Percentiles rank a stretch among this genome's conserved stretches.
Conservation (phyloP, 2,797 vertebrate species). For the Valencia hispanica region DNA sequence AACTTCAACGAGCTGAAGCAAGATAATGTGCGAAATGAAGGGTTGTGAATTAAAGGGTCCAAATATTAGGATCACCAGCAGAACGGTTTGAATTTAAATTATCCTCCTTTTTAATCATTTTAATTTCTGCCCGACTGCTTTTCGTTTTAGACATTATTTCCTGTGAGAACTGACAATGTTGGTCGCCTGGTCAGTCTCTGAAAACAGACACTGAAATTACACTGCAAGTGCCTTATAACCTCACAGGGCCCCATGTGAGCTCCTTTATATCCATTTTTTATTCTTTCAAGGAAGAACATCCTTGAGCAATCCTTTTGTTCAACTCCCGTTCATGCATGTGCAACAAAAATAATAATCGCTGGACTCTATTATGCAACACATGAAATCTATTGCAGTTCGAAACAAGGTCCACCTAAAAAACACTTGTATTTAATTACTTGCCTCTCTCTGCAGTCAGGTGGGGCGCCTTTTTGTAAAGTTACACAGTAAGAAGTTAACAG, state of each 20-base stretch:
- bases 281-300: background rate
- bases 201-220: slow-evolving; percentile 14
- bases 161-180: background rate
- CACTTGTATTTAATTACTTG: background rate
- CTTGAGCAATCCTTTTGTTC: background rate
- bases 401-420: slow-evolving; percentile 1
- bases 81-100: background rate
- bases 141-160: background rate
- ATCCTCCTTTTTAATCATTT: slow-evolving; percentile 1
- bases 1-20: too few species aligned
- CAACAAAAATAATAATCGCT: background rate
- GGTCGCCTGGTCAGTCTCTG: background rate
- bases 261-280: background rate
- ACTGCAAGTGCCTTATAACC: slow-evolving; percentile 3
- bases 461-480: too few species aligned
- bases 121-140: slow-evolving; percentile 1
- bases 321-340: background rate
- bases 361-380: background rate
- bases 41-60: background rate
- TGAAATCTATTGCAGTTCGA: slow-evolving; percentile 2
- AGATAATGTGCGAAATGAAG: background rate
- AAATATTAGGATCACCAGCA: background rate
- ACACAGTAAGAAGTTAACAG: too few species aligned
- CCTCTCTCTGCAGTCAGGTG: background rate
- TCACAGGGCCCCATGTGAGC: background rate